phyloP scores from a whole-genome alignment of 1,140 invertebrate species.

The Oreohelix idahoensis region DNA sequence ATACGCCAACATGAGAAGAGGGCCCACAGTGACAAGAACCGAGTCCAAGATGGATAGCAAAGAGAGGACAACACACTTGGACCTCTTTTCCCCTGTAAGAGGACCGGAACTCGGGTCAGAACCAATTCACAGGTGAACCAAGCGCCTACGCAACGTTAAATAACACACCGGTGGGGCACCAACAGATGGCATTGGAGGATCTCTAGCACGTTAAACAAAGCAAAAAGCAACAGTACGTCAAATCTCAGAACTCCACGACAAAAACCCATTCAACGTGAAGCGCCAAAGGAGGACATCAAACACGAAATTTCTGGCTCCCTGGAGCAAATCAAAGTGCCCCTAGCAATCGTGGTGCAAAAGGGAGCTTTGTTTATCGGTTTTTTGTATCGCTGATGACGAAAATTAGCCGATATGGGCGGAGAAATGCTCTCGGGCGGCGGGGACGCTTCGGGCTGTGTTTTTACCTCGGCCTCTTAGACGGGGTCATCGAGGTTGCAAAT shows the following conservation, averaged over 20 bases:
- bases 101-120: background rate
- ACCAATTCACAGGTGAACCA: background rate
- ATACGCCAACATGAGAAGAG: background rate
- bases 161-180: no score
- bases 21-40: background rate
- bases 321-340: slow-evolving; percentile 44
- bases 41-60: background rate
- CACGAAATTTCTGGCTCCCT: slow-evolving; percentile 38
- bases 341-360: slow-evolving; percentile 36
- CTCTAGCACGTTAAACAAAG: background rate
- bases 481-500: slow-evolving; percentile 40
- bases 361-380: no score
- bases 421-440: slow-evolving; percentile 39
- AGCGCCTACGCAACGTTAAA: background rate
- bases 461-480: slow-evolving; percentile 44
- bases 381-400: slow-evolving; percentile 37
- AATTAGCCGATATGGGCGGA: slow-evolving; percentile 45
- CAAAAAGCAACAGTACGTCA: background rate
- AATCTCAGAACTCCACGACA: no score
- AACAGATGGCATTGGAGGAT: background rate
- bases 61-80: background rate
- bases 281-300: background rate
- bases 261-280: background rate
- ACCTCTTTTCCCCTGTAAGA: background rate
- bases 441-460: slow-evolving; percentile 50